Conservation (phyloP, 1,140 invertebrate species). For the Latrodectus geometricus region DNA sequence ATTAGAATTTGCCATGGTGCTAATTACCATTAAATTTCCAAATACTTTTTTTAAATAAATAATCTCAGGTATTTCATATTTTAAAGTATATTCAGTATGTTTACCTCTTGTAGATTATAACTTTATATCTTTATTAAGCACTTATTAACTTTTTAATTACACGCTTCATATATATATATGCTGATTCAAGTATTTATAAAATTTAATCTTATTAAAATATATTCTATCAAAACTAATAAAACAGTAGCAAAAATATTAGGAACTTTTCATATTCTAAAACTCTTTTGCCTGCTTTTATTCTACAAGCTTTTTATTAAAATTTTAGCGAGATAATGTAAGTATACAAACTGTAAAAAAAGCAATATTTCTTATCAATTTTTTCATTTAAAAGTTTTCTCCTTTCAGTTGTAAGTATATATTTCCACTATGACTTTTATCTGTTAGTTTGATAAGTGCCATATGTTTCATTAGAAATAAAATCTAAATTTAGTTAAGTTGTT, state of each 20-base stretch:
- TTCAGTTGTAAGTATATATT: not conserved
- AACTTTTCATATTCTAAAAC: not conserved
- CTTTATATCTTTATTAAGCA: constrained; percentile 1
- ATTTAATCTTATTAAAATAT: not conserved
- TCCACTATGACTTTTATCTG: not conserved
- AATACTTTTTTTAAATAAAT: constrained; percentile 1
- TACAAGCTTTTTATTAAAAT: not conserved
- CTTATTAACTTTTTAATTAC: not conserved
- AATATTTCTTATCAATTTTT: not conserved
- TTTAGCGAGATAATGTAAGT: too few relatives aligned
- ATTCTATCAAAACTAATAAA: not conserved
- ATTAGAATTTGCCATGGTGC: constrained; percentile 45
- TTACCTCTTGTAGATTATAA: not conserved
- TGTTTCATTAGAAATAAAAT: not conserved
- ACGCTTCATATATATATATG: not conserved
- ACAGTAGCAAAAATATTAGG: not conserved
- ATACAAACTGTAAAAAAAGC: not conserved
- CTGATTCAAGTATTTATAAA: constrained; percentile 13
- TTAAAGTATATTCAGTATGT: constrained; percentile 14
- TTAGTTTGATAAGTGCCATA: not conserved
- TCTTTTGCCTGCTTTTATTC: not conserved
- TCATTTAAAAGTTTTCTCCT: not conserved
- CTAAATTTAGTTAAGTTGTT: too few relatives aligned
- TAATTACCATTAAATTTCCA: constrained; percentile 18
- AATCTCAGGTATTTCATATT: constrained; percentile 45